Conservation (phyloP, 1,140 invertebrate species). For the Limonius californicus region DNA sequence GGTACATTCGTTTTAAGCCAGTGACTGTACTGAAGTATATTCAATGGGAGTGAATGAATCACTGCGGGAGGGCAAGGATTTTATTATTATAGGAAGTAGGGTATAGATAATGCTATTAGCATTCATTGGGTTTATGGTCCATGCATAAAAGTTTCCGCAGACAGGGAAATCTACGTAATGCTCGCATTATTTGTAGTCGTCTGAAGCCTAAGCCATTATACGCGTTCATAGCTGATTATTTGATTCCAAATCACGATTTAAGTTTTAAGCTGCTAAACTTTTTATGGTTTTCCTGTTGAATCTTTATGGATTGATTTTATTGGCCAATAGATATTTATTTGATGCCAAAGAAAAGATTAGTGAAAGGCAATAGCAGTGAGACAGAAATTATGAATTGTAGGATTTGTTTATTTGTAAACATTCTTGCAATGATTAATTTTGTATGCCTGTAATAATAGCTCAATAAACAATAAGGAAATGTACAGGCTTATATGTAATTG, state of each 20-base stretch:
- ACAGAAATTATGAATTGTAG: not conserved
- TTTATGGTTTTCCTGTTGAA: too few species aligned
- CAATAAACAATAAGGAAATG: too few species aligned
- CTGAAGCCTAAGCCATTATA: not conserved
- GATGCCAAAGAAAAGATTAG: too few species aligned
- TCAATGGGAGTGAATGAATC: slow-evolving; percentile 12
- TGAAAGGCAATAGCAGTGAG: too few species aligned
- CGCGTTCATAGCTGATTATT: not conserved
- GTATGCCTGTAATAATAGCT: too few species aligned
- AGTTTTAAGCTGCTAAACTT: too few species aligned
- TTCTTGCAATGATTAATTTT: too few species aligned
- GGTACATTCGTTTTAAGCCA: not conserved
- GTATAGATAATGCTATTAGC: slow-evolving; percentile 49
- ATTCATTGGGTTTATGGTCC: slow-evolving; percentile 47
- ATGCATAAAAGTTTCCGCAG: slow-evolving; percentile 48
- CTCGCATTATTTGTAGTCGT: slow-evolving; percentile 12
- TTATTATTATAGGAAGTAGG: slow-evolving; percentile 44
- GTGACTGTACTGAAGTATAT: not conserved
- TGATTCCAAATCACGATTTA: too few species aligned
- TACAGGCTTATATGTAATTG: too few species aligned
- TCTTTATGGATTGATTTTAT: too few species aligned
- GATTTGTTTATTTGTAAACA: too few species aligned
- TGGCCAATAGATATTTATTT: too few species aligned
- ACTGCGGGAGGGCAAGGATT: slow-evolving; percentile 9
- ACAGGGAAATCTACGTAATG: slow-evolving; percentile 39